Evolutionary conservation across 2,797 vertebrate genomes (phyloP), one percentile per base, ranked within the genome.

Genomic region (Sebastes taczanowskii): DNA sequence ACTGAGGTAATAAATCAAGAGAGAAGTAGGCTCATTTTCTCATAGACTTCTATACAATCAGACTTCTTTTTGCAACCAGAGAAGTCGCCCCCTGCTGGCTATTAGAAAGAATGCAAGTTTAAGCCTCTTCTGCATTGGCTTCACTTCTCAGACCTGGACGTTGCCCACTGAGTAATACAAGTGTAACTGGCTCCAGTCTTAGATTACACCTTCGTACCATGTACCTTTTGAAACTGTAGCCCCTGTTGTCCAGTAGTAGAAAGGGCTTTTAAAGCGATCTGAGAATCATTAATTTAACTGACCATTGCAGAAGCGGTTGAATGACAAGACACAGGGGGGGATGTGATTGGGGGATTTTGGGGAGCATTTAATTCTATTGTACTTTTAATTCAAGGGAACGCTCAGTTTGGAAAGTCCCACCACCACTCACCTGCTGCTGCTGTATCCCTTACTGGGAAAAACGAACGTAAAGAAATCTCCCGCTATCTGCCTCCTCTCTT

Each of bases 341-440:
- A 59, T 77, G 79, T 58, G 80, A 77, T 38, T 53, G 60, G 74
- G 84, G 83, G 76, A 62, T 77, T 82, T 71, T 49, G 11, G 13
- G n/a, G 60, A 69, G 20, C 16, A 64, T 86, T 88, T 70, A 55
- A 75, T 29, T 68, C 35, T 20, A 67, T 61, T 81, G 76, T 69
- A 13, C 13, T 78, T 27, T 78, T 38, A 38, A 38, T 38, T 77
- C 30, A 75, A 30, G 16, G 77, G 68, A 35, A 58, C 23, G 55
- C 58, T 46, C 49, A 30, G 49, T 59, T 30, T 73, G 85, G 86
- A 90, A 91, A 90, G 49, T 78, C 90, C 89, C 78, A 23, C 9
- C 30, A 32, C 58, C 32, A 55, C 70, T 88, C 71, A 78, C 73
- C 66, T 72, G 82, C 79, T 83, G 74, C 77, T 72, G 65, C 22